Evolutionary conservation across 1,140 invertebrate genomes (phyloP).

Genomic region (Neodiprion fabricii): DNA sequence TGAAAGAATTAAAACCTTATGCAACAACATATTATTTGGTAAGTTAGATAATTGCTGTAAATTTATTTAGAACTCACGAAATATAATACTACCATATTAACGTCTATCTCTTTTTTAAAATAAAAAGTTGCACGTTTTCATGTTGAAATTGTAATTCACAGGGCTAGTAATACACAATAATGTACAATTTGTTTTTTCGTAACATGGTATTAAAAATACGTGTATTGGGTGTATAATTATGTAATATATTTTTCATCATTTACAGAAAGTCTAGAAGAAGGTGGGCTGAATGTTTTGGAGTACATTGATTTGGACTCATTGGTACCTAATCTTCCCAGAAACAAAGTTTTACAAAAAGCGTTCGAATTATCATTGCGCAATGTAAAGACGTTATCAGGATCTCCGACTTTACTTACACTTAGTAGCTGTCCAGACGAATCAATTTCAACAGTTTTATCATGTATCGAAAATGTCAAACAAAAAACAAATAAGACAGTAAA

Average conservation of each 20-base stretch:
- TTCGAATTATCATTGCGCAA: slow-evolving; percentile 21
- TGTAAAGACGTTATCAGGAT: not conserved
- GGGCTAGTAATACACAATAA: no score
- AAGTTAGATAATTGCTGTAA: not conserved
- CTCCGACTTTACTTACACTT: slow-evolving; percentile 10
- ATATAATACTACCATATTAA: no score
- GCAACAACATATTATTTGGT: not conserved
- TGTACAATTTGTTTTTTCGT: no score
- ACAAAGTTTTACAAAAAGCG: slow-evolving; percentile 17
- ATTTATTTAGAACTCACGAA: no score
- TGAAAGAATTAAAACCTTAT: not conserved
- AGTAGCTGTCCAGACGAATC: slow-evolving; percentile 19
- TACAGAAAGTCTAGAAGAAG: not conserved
- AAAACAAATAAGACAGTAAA: slow-evolving; percentile 16
- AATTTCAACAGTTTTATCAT: slow-evolving; percentile 19
- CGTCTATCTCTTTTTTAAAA: no score
- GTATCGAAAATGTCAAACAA: slow-evolving; percentile 18
- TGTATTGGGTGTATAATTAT: no score
- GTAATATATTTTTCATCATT: not conserved
- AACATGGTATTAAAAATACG: no score
- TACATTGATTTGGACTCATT: slow-evolving; percentile 13
- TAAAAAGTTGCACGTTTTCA: no score
- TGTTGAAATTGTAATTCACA: no score
- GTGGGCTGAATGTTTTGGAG: not conserved
- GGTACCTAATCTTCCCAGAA: slow-evolving; percentile 13